A percentile compares a stretch with the other conserved stretches of the same genome.
phyloP scores from a whole-genome alignment of 2,797 vertebrate genomes.

The Malurus splendens region DNA sequence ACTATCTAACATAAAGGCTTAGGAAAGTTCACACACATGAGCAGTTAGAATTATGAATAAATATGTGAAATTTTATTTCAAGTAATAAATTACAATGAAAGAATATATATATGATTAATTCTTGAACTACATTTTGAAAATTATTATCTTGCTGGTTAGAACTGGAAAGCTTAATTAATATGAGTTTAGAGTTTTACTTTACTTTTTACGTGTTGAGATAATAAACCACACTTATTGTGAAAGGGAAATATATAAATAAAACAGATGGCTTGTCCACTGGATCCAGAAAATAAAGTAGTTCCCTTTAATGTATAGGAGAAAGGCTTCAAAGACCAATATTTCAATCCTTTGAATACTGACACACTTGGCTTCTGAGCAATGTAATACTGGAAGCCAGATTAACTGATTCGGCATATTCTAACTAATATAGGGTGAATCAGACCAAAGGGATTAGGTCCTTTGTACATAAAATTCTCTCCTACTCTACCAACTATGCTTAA shows the following conservation, averaged over 20 bases:
- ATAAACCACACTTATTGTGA: background rate
- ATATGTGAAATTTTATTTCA: background rate
- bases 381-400: background rate
- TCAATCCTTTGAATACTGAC: background rate
- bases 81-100: background rate
- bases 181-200: background rate
- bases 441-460: background rate
- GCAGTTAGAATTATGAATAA: background rate
- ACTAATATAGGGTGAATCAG: background rate
- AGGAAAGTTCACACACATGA: background rate
- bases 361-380: background rate
- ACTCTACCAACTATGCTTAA: background rate
- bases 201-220: background rate
- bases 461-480: background rate
- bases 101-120: background rate
- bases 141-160: background rate
- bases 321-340: background rate
- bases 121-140: background rate
- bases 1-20: background rate
- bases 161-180: background rate
- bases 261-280: background rate
- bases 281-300: background rate
- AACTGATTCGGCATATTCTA: background rate
- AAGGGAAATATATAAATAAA: background rate
- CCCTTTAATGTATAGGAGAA: background rate